phyloP scores from a whole-genome alignment of 2,797 vertebrate species.

The Sebastes reedi region DNA sequence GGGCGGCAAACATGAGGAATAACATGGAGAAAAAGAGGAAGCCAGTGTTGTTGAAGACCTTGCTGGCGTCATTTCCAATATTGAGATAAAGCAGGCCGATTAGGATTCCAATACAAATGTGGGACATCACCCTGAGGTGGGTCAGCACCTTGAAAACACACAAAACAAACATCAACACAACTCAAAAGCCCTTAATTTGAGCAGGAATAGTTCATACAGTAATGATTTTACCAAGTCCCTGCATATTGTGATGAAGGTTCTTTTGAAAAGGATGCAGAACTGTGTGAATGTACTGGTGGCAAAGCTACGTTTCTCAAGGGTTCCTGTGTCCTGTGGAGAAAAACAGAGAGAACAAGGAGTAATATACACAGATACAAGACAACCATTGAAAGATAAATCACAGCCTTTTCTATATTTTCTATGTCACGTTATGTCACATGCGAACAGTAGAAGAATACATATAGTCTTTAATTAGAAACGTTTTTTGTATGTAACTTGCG shows the following conservation, averaged over 20 bases:
- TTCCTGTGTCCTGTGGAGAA: constrained; percentile 81
- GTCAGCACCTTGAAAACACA: constrained; percentile 89
- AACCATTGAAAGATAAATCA: background rate
- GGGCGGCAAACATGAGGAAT: constrained; percentile 97
- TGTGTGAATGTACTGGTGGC: constrained; percentile 95
- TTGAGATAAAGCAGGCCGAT: constrained; percentile 97
- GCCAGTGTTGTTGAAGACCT: constrained; percentile 98
- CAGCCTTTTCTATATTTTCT: background rate
- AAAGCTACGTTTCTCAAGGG: constrained; percentile 95
- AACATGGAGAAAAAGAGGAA: constrained; percentile 99
- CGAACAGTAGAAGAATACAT: background rate
- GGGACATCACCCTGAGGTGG: constrained; percentile 95
- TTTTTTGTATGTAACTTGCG: background rate
- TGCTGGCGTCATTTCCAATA: constrained; percentile 96
- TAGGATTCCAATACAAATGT: constrained; percentile 92
- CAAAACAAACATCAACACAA: background rate
- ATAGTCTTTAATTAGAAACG: background rate
- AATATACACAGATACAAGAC: background rate
- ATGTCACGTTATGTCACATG: background rate
- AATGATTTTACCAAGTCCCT: constrained; percentile 88
- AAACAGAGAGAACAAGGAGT: background rate
- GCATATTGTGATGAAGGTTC: constrained; percentile 94
- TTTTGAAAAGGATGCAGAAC: constrained; percentile 98
- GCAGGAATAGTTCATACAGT: background rate
- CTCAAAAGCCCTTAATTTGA: background rate